phyloP scores from a whole-genome alignment of 2,797 vertebrate genomes.

The Tympanoctomys barrerae region DNA sequence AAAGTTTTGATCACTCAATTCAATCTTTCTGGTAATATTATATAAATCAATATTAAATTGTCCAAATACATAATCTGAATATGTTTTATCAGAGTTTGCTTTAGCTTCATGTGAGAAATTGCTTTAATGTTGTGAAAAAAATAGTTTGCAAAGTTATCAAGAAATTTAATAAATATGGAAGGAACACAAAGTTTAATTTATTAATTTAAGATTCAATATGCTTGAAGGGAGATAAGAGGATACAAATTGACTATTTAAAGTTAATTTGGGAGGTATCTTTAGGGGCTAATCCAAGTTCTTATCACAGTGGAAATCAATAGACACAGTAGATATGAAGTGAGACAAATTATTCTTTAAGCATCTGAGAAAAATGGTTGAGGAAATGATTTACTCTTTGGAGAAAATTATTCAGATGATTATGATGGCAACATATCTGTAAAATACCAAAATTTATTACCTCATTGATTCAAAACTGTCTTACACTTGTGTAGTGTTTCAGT shows the following conservation, averaged over 20 bases:
- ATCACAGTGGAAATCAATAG: not conserved
- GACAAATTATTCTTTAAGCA: not conserved
- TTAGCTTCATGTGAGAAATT: conserved; percentile 42
- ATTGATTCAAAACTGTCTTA: conserved; percentile 26
- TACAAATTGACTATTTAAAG: not conserved
- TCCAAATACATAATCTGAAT: not conserved
- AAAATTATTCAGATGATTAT: conserved; percentile 39
- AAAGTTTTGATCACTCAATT: not conserved
- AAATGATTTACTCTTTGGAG: not conserved
- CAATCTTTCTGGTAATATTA: conserved; percentile 32
- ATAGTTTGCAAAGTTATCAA: conserved; percentile 23
- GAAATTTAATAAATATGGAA: conserved; percentile 12
- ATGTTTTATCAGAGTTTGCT: conserved; percentile 2
- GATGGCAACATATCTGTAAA: not conserved
- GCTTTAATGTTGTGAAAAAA: conserved; percentile 37
- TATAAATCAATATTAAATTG: conserved; percentile 3
- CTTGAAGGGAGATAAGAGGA: conserved; percentile 33
- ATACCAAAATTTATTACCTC: not conserved
- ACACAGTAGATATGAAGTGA: not conserved
- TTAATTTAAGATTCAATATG: not conserved
- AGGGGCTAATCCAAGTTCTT: not conserved
- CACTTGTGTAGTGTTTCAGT: not conserved
- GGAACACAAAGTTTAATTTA: conserved; percentile 11
- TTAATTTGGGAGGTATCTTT: not conserved
- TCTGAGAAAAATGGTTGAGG: not conserved